phyloP scores from a whole-genome alignment of 2,113 vertebrate species.

The Gymnocephalus cernua region DNA sequence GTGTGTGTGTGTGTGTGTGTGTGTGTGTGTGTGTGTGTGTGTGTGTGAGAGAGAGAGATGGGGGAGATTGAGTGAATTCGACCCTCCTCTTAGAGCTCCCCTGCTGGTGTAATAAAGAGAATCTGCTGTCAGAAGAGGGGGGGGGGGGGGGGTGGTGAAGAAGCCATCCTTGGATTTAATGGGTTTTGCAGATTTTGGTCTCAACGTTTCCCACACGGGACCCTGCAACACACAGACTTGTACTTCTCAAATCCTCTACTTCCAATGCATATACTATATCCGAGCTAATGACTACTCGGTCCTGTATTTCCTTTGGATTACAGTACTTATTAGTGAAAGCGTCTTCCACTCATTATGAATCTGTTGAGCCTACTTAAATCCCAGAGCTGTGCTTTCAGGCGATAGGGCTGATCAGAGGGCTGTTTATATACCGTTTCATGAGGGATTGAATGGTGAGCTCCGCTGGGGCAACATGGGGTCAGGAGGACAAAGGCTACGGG shows the following conservation, averaged over 20 bases:
- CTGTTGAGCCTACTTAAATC: neutral
- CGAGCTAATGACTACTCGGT: neutral
- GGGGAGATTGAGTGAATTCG: conserved; percentile 25
- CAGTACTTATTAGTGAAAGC: neutral
- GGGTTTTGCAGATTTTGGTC: conserved; percentile 75
- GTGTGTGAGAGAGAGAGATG: no score
- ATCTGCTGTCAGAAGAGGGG: conserved; percentile 56
- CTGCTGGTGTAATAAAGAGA: conserved; percentile 75
- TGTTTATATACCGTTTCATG: conserved; percentile 33
- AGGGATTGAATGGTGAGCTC: conserved; percentile 27
- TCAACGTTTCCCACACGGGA: conserved; percentile 56
- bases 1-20: neutral
- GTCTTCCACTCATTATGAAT: neutral
- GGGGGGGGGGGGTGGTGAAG: conserved; percentile 42
- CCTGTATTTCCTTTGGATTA: neutral
- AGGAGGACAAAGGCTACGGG: conserved; percentile 62
- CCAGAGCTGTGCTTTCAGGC: conserved; percentile 20
- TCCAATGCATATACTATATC: conserved; percentile 4
- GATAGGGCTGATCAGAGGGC: conserved; percentile 19
- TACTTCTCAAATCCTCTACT: conserved; percentile 22
- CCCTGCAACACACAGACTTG: conserved; percentile 21
- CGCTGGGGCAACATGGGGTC: conserved; percentile 62
- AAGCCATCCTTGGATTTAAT: conserved; percentile 73
- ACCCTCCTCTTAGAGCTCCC: conserved; percentile 48
- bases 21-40: no score